phyloP scores from a whole-genome alignment of 2,113 vertebrate species.

The Carassius auratus region DNA sequence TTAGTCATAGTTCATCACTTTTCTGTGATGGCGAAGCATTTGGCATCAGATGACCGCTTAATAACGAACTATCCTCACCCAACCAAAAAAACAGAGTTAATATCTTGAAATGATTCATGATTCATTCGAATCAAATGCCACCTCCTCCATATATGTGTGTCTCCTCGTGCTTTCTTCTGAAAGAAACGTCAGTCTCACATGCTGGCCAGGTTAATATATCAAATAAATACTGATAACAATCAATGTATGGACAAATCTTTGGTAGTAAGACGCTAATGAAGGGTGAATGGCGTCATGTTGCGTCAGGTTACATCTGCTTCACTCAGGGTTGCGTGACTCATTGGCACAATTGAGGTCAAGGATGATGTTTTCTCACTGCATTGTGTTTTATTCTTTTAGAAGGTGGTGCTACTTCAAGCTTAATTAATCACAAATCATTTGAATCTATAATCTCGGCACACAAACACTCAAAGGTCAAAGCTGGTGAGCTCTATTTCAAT shows the following conservation, averaged over 20 bases:
- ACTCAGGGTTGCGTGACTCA: constrained; percentile 30
- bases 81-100: neutral
- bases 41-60: neutral
- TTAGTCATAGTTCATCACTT: neutral
- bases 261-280: neutral
- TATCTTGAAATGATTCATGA: constrained; percentile 1
- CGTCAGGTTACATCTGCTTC: neutral
- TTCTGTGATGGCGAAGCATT: neutral
- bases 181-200: neutral
- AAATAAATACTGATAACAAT: neutral
- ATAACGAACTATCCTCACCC: neutral
- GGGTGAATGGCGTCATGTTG: neutral
- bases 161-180: neutral
- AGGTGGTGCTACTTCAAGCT: neutral
- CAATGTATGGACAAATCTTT: neutral
- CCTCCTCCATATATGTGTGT: neutral
- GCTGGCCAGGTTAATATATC: neutral
- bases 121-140: neutral
- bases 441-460: neutral
- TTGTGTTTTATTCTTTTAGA: neutral
- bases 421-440: neutral
- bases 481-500: neutral
- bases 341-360: constrained; percentile 27
- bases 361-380: neutral
- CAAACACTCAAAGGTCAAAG: neutral